phyloP scores from a whole-genome alignment of 2,113 vertebrate genomes.

The Ailuropoda melanoleuca region DNA sequence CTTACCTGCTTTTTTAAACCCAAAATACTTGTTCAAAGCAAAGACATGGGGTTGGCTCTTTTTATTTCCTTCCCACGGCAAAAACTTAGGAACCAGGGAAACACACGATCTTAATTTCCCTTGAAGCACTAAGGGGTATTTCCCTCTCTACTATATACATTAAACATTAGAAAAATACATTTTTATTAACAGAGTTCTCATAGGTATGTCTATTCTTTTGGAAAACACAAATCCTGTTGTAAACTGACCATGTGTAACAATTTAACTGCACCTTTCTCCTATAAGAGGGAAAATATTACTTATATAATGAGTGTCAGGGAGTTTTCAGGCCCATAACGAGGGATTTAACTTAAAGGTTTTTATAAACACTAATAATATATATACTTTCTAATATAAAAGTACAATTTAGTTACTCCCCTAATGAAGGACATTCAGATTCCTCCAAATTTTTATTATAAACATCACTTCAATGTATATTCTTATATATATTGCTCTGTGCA shows the following conservation, averaged over 20 bases:
- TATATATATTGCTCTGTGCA: neutral
- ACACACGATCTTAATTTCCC: neutral
- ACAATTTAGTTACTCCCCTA: neutral
- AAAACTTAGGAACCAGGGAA: neutral
- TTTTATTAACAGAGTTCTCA: neutral
- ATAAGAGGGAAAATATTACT: neutral
- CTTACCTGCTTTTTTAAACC: neutral
- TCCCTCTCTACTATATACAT: neutral
- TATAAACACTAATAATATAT: neutral
- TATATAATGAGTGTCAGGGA: neutral
- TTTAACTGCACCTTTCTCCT: neutral
- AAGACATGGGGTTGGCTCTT: neutral
- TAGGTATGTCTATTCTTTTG: neutral
- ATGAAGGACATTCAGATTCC: neutral
- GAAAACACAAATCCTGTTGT: neutral
- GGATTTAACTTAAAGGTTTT: neutral
- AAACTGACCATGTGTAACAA: neutral
- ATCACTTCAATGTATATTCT: neutral
- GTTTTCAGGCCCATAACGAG: neutral
- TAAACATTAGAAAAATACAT: neutral
- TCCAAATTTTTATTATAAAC: neutral
- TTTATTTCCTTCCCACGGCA: neutral
- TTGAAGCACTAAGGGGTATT: neutral
- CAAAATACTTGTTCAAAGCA: neutral
- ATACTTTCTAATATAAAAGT: neutral